A percentile compares a stretch with the other conserved stretches of the same genome.
These are phyloP conservation scores for Seriola dumerili DNA, from an alignment of 2,113 vertebrate genomes.

Conservation along the genomic window DNA sequence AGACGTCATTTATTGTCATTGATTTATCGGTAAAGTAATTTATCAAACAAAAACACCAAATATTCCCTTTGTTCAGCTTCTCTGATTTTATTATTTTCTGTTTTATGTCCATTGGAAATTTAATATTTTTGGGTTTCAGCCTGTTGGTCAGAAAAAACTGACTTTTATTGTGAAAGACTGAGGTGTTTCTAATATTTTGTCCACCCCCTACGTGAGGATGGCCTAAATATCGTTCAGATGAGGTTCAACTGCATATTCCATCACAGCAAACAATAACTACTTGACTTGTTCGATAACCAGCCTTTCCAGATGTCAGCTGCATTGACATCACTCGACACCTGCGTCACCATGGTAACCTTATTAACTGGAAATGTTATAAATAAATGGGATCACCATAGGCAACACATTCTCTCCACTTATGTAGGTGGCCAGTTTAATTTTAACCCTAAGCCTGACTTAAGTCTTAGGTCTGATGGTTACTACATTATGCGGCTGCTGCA, in stretches of 20 bases:
- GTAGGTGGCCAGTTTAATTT: neutral
- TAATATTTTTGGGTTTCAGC: too few species aligned
- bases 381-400: neutral
- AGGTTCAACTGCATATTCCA: too few species aligned
- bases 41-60: too few species aligned
- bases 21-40: too few species aligned
- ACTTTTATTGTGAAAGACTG: neutral
- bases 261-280: neutral
- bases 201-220: neutral
- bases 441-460: neutral
- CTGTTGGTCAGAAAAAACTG: neutral
- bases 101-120: too few species aligned
- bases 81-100: too few species aligned
- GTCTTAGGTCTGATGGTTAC: neutral
- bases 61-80: too few species aligned
- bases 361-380: neutral
- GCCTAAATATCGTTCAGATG: neutral
- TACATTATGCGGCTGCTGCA: neutral
- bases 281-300: neutral
- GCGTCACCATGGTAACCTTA: neutral
- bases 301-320: too few species aligned
- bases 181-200: constrained; percentile 17
- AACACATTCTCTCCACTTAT: neutral
- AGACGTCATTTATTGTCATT: neutral
- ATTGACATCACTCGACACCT: neutral